Evolutionary conservation across 2,113 vertebrate genomes (phyloP), one percentile per base, ranked within the genome.

Genomic region (Rhynchomys soricoides): DNA sequence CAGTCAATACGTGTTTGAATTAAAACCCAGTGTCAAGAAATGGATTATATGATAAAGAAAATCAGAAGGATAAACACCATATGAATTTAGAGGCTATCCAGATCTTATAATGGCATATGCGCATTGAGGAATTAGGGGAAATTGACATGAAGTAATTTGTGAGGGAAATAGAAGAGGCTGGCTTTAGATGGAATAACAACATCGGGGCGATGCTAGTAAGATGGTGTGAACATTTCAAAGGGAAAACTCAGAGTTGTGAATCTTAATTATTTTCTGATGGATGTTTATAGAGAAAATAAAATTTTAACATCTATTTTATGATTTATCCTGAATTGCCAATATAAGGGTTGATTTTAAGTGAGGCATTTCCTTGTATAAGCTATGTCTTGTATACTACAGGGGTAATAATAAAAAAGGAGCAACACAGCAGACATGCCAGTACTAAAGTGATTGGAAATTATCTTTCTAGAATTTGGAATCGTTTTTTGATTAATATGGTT

Each of bases 391-490:
- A 70, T 48, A 7, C 24, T 75, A 1, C 31, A 75, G 13, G 40
- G 11, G 45, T 21, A n/a, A 9, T 4, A 34, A 71, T 82, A 24
- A 90, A 89, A 93, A 52, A 3, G 6, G 7, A 12, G 52, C 21
- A 62, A 2, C 59, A 12, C 0, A 86, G 0, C 50, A 5, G 43
- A 57, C 59, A 64, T 83, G 86, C 29, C 66, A 57, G 34, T 55
- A 59, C 55, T 92, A 68, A 64, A 59, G 50, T 94, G 74, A 89
- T 34, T 79, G 57, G 83, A n/a, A 90, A 71, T 86, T 78, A n/a
- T 78, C 50, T 82, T 74, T 86, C 37, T 86, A 62, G 48, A 87
- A 86, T 29, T 29, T 86, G 22, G 3, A 40, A 45, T 92, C n/a
- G n/a, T n/a, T 74, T 93, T 91, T 24, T 68, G 57, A 16, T 68